These are phyloP conservation scores for Setipinna tenuifilis DNA, from an alignment of 2,797 vertebrate species.

Conservation along the genomic window DNA sequence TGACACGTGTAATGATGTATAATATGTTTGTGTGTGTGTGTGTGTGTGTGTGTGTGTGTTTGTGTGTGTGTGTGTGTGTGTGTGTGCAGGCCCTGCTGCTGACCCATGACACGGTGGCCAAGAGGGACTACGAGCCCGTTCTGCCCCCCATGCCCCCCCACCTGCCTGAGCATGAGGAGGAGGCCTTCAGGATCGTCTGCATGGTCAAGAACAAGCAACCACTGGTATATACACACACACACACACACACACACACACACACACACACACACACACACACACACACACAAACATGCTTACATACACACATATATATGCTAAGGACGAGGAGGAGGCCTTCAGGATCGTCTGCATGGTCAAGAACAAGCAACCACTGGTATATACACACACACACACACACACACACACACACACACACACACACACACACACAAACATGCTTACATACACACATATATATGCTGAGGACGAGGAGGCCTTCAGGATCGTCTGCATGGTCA, in stretches of 20 bases:
- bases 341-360: slow-evolving; percentile 91
- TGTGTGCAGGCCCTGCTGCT: slow-evolving; percentile 82
- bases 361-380: slow-evolving; percentile 92
- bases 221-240: slow-evolving; percentile 75
- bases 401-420: slow-evolving; percentile 15
- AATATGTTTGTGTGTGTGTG: too few relatives aligned
- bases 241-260: slow-evolving; percentile 21
- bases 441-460: too few relatives aligned
- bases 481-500: slow-evolving; percentile 91
- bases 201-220: slow-evolving; percentile 94
- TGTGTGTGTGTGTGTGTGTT: neutral
- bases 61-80: slow-evolving; percentile 17
- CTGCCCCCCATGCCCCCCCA: slow-evolving; percentile 84
- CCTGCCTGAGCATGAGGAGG: slow-evolving; percentile 85
- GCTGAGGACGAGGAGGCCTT: too few relatives aligned
- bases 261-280: slow-evolving; percentile 1
- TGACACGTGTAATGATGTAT: too few relatives aligned
- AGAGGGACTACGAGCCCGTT: slow-evolving; percentile 84
- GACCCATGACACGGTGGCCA: slow-evolving; percentile 86
- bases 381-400: slow-evolving; percentile 41
- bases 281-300: too few relatives aligned
- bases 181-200: slow-evolving; percentile 89
- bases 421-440: neutral
- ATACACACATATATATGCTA: too few relatives aligned
- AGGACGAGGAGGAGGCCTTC: slow-evolving; percentile 89